These are phyloP conservation scores for Cacatua alba DNA, from an alignment of 2,113 vertebrate genomes.

Conservation along the genomic window DNA sequence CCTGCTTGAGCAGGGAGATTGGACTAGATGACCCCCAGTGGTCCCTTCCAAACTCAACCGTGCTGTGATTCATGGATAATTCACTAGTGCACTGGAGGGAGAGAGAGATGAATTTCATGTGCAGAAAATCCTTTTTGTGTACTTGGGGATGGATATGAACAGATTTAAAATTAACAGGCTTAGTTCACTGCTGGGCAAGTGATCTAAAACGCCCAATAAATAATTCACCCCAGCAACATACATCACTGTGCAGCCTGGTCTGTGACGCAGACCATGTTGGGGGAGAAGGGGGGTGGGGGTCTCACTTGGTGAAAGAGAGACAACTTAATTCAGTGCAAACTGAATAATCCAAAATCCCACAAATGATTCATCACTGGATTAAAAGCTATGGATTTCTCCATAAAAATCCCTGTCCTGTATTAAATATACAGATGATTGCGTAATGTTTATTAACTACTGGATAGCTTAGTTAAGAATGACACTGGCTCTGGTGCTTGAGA, in stretches of 20 bases:
- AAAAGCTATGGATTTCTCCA: slow-evolving; percentile 58
- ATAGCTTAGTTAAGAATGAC: background rate
- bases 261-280: background rate
- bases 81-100: background rate
- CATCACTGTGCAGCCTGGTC: slow-evolving; percentile 10
- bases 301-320: slow-evolving; percentile 40
- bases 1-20: background rate
- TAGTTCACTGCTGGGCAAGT: slow-evolving; percentile 35
- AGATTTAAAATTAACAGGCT: slow-evolving; percentile 64
- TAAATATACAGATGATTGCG: slow-evolving; percentile 32
- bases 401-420: slow-evolving; percentile 32
- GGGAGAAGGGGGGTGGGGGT: background rate
- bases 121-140: slow-evolving; percentile 34
- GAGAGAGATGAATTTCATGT: background rate
- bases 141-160: slow-evolving; percentile 12
- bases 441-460: slow-evolving; percentile 12
- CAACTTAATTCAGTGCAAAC: slow-evolving; percentile 68
- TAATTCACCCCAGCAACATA: slow-evolving; percentile 65
- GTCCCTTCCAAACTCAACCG: background rate
- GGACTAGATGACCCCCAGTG: background rate
- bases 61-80: background rate
- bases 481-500: background rate
- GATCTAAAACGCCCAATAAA: slow-evolving; percentile 64
- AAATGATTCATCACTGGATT: slow-evolving; percentile 70
- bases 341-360: slow-evolving; percentile 60